These are phyloP conservation scores for Drepana falcataria DNA, from an alignment of 2,888 invertebrate genomes.

Conservation along the genomic window DNA sequence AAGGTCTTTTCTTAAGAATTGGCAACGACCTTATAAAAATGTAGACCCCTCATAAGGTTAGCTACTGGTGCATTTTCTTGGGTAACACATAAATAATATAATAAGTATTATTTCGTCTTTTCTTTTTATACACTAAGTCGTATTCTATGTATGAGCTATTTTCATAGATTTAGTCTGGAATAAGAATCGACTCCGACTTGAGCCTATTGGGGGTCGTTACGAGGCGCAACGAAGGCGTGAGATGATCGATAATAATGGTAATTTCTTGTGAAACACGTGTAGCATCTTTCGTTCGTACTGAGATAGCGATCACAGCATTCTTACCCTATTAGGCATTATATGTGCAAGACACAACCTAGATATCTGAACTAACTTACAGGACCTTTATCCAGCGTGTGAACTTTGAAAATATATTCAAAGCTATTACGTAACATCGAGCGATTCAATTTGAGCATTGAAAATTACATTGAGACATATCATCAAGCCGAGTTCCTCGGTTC, in stretches of 20 bases:
- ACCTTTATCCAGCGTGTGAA: slow-evolving; percentile 19
- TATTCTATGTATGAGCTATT: too few relatives aligned
- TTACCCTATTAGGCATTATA: slow-evolving; percentile 70
- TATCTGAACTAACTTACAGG: slow-evolving; percentile 52
- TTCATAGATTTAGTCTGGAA: slow-evolving; percentile 33
- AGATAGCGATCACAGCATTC: slow-evolving; percentile 57
- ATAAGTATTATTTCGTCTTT: too few relatives aligned
- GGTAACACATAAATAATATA: too few relatives aligned
- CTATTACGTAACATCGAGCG: too few relatives aligned
- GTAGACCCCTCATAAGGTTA: too few relatives aligned
- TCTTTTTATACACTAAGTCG: too few relatives aligned
- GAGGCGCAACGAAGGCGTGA: slow-evolving; percentile 48
- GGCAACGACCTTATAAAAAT: too few relatives aligned
- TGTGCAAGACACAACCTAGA: slow-evolving; percentile 50
- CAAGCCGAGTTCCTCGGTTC: too few relatives aligned
- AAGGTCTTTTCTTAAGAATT: too few relatives aligned
- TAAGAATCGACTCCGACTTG: slow-evolving; percentile 33
- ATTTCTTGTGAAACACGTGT: slow-evolving; percentile 72
- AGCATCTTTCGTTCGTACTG: slow-evolving; percentile 59
- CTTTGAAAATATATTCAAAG: slow-evolving; percentile 3
- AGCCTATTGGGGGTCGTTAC: slow-evolving; percentile 73
- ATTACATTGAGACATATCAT: too few relatives aligned
- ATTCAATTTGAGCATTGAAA: too few relatives aligned
- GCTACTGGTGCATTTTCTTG: too few relatives aligned
- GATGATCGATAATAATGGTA: slow-evolving; percentile 79